phyloP scores from a whole-genome alignment of 1,140 invertebrate species.

The Archivesica marissinica region DNA sequence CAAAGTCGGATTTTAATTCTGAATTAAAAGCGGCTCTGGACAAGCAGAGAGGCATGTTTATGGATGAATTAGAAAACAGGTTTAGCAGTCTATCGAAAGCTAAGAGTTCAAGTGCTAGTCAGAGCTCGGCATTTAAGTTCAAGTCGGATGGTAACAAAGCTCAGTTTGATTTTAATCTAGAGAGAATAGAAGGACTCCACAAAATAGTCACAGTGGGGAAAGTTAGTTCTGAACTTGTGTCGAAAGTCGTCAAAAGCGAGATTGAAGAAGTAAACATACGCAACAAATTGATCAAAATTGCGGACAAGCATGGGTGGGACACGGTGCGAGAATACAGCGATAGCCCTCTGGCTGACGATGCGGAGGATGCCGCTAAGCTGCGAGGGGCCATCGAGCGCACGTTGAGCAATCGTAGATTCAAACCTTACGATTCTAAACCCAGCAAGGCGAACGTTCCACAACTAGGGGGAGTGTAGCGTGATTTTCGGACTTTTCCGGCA shows the following conservation, averaged over 20 bases:
- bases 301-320: neutral
- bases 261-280: neutral
- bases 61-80: too few relatives aligned
- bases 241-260: neutral
- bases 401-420: neutral
- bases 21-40: too few relatives aligned
- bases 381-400: neutral
- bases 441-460: neutral
- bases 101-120: too few relatives aligned
- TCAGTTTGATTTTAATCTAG: conserved; percentile 23
- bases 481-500: neutral
- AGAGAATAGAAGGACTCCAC: neutral
- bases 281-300: neutral
- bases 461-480: neutral
- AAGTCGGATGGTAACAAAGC: neutral
- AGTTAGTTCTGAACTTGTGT: too few relatives aligned
- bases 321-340: neutral
- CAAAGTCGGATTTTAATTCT: too few relatives aligned
- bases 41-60: too few relatives aligned
- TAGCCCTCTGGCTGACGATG: conserved; percentile 5
- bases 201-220: too few relatives aligned
- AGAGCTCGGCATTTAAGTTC: too few relatives aligned
- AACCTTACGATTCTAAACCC: neutral
- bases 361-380: conserved; percentile 9
- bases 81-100: too few relatives aligned